Evolutionary conservation across 2,888 invertebrate species (phyloP).

Genomic region (Tetragnatha montana): DNA sequence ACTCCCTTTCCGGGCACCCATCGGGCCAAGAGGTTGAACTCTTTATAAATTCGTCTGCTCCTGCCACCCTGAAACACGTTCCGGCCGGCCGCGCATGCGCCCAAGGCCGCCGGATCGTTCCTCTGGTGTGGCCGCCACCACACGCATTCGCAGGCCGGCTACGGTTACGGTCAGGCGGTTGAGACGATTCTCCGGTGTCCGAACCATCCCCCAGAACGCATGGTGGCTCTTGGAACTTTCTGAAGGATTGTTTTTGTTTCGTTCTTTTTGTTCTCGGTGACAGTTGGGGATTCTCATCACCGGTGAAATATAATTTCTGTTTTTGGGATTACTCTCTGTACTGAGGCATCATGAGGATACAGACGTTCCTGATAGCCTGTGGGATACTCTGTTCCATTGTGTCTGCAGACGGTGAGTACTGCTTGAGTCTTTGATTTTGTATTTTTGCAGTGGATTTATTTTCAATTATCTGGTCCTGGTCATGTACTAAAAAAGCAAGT

Average conservation of each 20-base stretch:
- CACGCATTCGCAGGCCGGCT: constrained; percentile 61
- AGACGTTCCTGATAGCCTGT: background rate
- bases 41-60: constrained; percentile 46
- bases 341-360: constrained; percentile 38
- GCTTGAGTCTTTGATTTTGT: no score
- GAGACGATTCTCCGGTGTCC: constrained; percentile 1
- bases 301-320: constrained; percentile 15
- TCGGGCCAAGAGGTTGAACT: constrained; percentile 42
- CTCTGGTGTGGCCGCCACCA: constrained; percentile 35
- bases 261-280: background rate
- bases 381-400: constrained; percentile 34
- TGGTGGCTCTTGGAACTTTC: constrained; percentile 21
- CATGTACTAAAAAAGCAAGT: no score
- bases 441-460: no score
- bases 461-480: no score
- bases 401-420: constrained; percentile 43
- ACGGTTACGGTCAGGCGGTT: constrained; percentile 54
- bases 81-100: constrained; percentile 19
- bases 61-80: constrained; percentile 50
- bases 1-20: constrained; percentile 15
- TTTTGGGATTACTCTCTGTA: constrained; percentile 3
- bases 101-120: constrained; percentile 13
- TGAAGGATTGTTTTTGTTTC: background rate
- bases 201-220: constrained; percentile 20
- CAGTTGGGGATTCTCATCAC: background rate